Percentiles rank a stretch among this genome's conserved stretches.
Conservation (phyloP, 1,140 invertebrate genomes). For the Popillia japonica region DNA sequence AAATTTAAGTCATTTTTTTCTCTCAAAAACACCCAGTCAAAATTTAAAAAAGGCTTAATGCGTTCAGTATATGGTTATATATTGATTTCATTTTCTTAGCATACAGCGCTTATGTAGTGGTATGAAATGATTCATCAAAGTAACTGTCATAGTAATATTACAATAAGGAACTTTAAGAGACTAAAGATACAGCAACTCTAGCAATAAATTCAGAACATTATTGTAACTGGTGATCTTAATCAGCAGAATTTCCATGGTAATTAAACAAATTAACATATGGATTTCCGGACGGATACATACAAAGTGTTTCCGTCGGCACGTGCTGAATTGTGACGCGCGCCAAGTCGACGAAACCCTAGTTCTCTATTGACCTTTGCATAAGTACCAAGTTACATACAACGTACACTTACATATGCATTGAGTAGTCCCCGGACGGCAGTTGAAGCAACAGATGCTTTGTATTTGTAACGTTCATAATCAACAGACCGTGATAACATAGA, state of each 20-base stretch:
- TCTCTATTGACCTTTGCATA: slow-evolving; percentile 16
- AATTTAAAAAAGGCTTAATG: too few species aligned
- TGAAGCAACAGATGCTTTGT: slow-evolving; percentile 31
- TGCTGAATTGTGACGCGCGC: slow-evolving; percentile 13
- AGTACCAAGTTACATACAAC: slow-evolving; percentile 7
- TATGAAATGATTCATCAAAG: too few species aligned
- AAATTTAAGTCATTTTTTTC: too few species aligned
- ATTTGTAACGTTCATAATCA: slow-evolving; percentile 19
- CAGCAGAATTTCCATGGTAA: background rate
- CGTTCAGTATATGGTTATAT: too few species aligned
- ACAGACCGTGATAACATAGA: slow-evolving; percentile 9
- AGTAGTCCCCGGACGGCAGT: background rate
- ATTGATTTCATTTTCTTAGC: too few species aligned
- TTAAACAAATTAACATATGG: slow-evolving; percentile 19
- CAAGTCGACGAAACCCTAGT: slow-evolving; percentile 10
- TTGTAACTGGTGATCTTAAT: too few species aligned
- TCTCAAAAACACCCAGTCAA: too few species aligned
- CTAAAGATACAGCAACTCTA: too few species aligned
- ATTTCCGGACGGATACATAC: slow-evolving; percentile 24
- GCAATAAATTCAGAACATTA: too few species aligned
- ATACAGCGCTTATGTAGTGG: too few species aligned
- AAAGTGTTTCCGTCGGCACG: slow-evolving; percentile 1
- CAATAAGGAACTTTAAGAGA: background rate
- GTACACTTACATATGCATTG: background rate
- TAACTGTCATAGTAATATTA: too few species aligned